Conservation (phyloP, 2,797 vertebrate genomes). For the Pseudocheirus occidentalis region DNA sequence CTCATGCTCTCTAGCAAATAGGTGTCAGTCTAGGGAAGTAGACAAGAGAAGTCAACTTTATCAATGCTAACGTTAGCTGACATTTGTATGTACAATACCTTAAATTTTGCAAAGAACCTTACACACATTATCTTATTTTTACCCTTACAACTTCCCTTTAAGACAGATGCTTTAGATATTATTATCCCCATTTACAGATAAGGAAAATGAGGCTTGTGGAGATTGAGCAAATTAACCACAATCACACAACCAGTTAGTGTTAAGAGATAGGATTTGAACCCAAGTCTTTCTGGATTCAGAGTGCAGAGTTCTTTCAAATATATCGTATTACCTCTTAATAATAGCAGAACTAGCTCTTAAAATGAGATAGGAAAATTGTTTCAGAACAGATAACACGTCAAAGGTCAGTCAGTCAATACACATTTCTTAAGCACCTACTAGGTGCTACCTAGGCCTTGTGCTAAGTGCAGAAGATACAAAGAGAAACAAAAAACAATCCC, state of each 20-base stretch:
- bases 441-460: not conserved
- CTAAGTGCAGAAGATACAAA: not conserved
- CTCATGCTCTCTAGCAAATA: too few species aligned
- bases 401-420: not conserved
- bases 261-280: not conserved
- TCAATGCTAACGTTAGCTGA: not conserved
- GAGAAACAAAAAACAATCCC: not conserved
- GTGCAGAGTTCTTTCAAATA: not conserved
- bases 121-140: not conserved
- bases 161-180: not conserved
- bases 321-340: not conserved
- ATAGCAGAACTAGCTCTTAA: not conserved
- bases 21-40: not conserved
- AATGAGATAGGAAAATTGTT: not conserved
- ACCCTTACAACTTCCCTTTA: not conserved
- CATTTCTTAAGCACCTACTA: not conserved
- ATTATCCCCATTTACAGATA: not conserved
- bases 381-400: not conserved
- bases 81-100: not conserved
- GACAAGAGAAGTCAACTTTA: not conserved
- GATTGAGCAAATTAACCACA: not conserved
- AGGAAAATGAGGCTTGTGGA: not conserved
- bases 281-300: not conserved
- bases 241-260: not conserved
- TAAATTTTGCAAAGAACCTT: not conserved